phyloP scores from a whole-genome alignment of 2,113 vertebrate species.

The Pomatostomus ruficeps region DNA sequence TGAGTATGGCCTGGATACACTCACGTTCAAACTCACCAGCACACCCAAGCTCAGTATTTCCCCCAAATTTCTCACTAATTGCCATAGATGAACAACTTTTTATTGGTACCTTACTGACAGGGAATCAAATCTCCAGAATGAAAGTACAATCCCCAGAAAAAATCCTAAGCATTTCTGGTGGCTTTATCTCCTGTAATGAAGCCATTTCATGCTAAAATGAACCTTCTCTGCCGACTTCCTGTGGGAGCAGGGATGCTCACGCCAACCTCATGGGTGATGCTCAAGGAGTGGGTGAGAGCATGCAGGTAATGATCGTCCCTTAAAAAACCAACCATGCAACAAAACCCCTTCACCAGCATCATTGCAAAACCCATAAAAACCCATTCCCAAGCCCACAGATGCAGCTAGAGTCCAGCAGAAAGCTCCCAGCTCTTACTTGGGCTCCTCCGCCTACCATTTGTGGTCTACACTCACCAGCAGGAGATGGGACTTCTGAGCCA shows the following conservation, averaged over 20 bases:
- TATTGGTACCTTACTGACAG: accelerated
- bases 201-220: accelerated
- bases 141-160: accelerated
- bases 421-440: neutral
- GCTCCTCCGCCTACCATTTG: neutral
- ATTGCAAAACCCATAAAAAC: neutral
- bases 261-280: neutral
- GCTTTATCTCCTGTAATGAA: neutral
- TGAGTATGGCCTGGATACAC: accelerated
- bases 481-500: neutral
- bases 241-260: neutral
- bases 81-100: neutral
- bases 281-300: accelerated
- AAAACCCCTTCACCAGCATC: neutral
- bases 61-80: neutral
- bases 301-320: accelerated
- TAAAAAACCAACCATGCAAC: neutral
- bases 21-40: neutral
- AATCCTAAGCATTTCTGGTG: neutral
- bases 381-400: neutral
- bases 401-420: neutral
- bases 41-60: neutral
- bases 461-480: neutral
- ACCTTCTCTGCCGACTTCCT: neutral
- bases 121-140: neutral